Evolutionary conservation across 2,888 invertebrate species (phyloP).

Genomic region (Tiphia femorata): DNA sequence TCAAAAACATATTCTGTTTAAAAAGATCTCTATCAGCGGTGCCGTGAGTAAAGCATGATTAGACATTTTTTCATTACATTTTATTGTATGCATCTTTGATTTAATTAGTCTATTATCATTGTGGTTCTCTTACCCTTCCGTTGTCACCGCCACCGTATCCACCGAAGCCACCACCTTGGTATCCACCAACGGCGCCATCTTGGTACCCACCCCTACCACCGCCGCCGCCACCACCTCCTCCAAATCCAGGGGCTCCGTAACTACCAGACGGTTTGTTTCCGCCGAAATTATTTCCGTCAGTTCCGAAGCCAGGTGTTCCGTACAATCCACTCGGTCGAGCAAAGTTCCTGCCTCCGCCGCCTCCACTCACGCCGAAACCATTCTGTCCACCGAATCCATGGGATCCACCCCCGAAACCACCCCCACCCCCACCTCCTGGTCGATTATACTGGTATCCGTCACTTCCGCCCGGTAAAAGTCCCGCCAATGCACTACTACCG

Average conservation of each 20-base stretch:
- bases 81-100: too few relatives aligned
- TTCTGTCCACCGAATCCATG: slow-evolving; percentile 31
- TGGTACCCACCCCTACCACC: slow-evolving; percentile 9
- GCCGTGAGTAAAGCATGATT: too few relatives aligned
- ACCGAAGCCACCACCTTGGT: slow-evolving; percentile 37
- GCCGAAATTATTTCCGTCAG: background rate
- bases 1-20: too few relatives aligned
- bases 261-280: slow-evolving; percentile 13
- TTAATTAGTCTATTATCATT: too few relatives aligned
- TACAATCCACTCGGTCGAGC: slow-evolving; percentile 41
- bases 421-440: slow-evolving; percentile 45
- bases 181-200: slow-evolving; percentile 20
- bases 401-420: slow-evolving; percentile 33
- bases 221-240: background rate
- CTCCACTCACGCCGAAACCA: slow-evolving; percentile 18
- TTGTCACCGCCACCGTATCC: too few relatives aligned
- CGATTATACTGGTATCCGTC: slow-evolving; percentile 62
- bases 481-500: slow-evolving; percentile 50
- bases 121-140: slow-evolving; percentile 46
- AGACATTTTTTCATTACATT: too few relatives aligned
- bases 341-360: background rate
- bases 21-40: too few relatives aligned
- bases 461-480: slow-evolving; percentile 53
- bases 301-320: slow-evolving; percentile 41
- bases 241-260: background rate